Percentiles rank a stretch among this genome's conserved stretches.
phyloP scores from a whole-genome alignment of 2,113 vertebrate genomes.

The Cryptomyrus ogoouensis region DNA sequence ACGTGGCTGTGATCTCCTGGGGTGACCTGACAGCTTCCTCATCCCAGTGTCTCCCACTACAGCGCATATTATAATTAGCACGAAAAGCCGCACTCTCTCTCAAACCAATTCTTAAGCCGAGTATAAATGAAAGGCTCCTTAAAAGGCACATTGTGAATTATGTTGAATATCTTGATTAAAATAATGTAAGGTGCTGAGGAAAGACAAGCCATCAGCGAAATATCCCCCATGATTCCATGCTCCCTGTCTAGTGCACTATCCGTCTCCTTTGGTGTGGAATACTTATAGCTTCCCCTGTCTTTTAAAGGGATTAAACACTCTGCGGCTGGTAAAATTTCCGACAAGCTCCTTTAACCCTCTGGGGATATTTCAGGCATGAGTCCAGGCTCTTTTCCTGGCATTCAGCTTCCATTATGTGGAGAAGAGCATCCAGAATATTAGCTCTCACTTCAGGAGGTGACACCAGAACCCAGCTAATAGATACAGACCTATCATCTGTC shows the following conservation, averaged over 20 bases:
- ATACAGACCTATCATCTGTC: not conserved
- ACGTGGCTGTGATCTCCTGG: not conserved
- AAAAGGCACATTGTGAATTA: not conserved
- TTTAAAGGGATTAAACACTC: conserved; percentile 29
- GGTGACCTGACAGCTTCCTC: not conserved
- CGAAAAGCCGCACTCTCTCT: not conserved
- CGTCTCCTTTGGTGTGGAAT: conserved; percentile 12
- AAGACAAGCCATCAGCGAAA: not conserved
- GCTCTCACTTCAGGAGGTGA: not conserved
- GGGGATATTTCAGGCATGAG: conserved; percentile 15
- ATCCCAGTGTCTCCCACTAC: conserved; percentile 22
- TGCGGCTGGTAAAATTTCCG: conserved; percentile 21
- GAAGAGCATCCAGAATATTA: not conserved
- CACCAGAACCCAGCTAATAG: not conserved
- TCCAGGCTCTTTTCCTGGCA: not conserved
- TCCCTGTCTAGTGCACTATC: conserved; percentile 14
- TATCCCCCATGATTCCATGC: not conserved
- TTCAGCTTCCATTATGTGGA: not conserved
- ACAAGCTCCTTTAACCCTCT: conserved; percentile 32
- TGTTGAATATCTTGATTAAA: not conserved
- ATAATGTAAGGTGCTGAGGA: not conserved
- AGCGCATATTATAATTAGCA: conserved; percentile 28
- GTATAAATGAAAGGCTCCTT: not conserved
- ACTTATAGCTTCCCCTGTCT: conserved; percentile 7
- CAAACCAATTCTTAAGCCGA: not conserved